A percentile compares a stretch with the other conserved stretches of the same genome.
phyloP scores from a whole-genome alignment of 2,888 invertebrate species.

The Galerucella nymphaeae region DNA sequence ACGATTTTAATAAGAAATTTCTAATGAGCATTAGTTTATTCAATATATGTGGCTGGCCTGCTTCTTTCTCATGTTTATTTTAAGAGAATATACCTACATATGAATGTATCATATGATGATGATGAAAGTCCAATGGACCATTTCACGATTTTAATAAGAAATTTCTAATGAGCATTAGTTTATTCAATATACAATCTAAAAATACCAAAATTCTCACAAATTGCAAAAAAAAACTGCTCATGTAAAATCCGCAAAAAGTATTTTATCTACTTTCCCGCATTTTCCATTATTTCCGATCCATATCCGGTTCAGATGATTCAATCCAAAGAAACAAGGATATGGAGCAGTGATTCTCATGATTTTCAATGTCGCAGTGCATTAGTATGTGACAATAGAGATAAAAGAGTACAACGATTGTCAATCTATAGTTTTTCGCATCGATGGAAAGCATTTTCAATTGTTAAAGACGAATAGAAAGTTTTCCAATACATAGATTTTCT shows the following conservation, averaged over 20 bases:
- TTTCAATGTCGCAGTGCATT: conserved; percentile 48
- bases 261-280: conserved; percentile 30
- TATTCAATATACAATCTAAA: neutral
- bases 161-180: too few relatives aligned
- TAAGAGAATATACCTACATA: too few relatives aligned
- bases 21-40: too few relatives aligned
- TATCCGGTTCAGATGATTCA: conserved; percentile 26
- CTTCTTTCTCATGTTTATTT: too few relatives aligned
- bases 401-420: conserved; percentile 63
- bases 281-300: conserved; percentile 32
- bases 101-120: too few relatives aligned
- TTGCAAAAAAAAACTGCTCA: neutral
- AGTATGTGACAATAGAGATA: conserved; percentile 60
- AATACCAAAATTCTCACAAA: neutral
- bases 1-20: too few relatives aligned
- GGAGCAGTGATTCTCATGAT: conserved; percentile 14
- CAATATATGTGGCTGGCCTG: too few relatives aligned
- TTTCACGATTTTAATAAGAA: too few relatives aligned
- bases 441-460: conserved; percentile 54
- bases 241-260: conserved; percentile 25
- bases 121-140: too few relatives aligned
- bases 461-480: conserved; percentile 18
- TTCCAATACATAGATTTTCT: neutral
- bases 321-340: conserved; percentile 17
- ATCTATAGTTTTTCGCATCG: conserved; percentile 63